Conservation (phyloP, 92 coral and sea anemone species). For the Ricordea florida region DNA sequence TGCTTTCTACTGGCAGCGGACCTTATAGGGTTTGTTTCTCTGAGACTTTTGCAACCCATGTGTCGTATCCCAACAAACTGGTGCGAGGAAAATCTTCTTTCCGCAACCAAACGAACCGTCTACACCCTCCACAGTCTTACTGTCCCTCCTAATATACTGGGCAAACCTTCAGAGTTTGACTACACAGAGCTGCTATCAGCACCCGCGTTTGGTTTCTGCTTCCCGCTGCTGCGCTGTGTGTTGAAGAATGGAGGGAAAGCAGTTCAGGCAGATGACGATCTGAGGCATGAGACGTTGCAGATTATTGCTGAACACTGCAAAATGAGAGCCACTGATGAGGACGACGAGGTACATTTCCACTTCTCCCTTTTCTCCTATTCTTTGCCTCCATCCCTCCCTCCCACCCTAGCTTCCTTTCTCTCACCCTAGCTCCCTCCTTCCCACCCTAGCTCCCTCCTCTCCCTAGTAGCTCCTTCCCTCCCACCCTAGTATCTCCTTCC, state of each 20-base stretch:
- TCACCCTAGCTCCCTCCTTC: no score
- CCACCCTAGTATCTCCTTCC: no score
- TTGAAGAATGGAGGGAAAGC: constrained; percentile 75
- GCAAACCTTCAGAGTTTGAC: neutral
- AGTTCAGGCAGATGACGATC: constrained; percentile 76
- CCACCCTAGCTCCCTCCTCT: no score
- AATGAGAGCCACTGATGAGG: constrained; percentile 63
- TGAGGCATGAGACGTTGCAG: constrained; percentile 67
- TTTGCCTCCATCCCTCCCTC: no score
- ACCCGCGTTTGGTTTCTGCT: constrained; percentile 90
- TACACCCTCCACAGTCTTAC: constrained; percentile 54
- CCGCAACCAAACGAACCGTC: constrained; percentile 67
- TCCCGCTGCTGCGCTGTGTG: constrained; percentile 78
- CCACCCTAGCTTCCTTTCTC: no score
- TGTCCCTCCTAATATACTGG: constrained; percentile 18
- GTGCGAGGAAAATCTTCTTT: constrained; percentile 69
- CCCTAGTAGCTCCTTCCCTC: no score
- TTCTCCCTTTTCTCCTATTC: no score
- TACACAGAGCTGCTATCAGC: constrained; percentile 56
- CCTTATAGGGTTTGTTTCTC: constrained; percentile 60
- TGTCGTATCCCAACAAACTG: constrained; percentile 61
- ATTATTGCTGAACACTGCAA: constrained; percentile 81
- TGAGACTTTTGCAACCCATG: constrained; percentile 73
- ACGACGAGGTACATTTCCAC: constrained; percentile 50
- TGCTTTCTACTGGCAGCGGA: constrained; percentile 28